Conservation (phyloP, 2,888 invertebrate species). For the Athripsodes cinereus region DNA sequence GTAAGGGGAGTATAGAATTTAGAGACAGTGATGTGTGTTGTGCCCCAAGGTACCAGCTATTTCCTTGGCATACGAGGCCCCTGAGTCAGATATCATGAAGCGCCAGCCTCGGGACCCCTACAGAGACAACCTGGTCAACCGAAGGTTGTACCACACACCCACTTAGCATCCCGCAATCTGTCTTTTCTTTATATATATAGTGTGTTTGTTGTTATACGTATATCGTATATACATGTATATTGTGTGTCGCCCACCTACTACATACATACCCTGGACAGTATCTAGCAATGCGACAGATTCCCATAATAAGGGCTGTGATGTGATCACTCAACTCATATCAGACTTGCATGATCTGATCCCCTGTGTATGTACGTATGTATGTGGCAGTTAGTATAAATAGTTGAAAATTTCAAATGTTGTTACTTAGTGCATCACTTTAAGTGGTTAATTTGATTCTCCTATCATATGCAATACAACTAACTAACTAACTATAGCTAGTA, state of each 20-base stretch:
- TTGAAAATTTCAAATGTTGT: slow-evolving; percentile 18
- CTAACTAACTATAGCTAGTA: too few relatives aligned
- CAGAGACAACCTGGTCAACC: slow-evolving; percentile 98
- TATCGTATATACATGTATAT: not conserved
- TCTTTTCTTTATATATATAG: slow-evolving; percentile 25
- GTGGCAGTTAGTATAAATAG: slow-evolving; percentile 2
- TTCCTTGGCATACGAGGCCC: slow-evolving; percentile 98
- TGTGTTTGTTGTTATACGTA: slow-evolving; percentile 14
- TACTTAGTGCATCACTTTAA: slow-evolving; percentile 18
- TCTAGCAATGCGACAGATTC: too few relatives aligned
- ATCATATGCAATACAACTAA: slow-evolving; percentile 6
- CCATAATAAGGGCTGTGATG: too few relatives aligned
- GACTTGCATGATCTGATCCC: too few relatives aligned
- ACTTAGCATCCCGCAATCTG: slow-evolving; percentile 20
- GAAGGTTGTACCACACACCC: slow-evolving; percentile 69
- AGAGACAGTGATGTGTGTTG: slow-evolving; percentile 36
- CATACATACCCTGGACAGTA: too few relatives aligned
- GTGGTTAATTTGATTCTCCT: slow-evolving; percentile 9
- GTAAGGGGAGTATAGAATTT: not conserved
- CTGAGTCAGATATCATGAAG: slow-evolving; percentile 99
- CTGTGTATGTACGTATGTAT: too few relatives aligned
- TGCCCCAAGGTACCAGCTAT: slow-evolving; percentile 91
- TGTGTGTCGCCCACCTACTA: too few relatives aligned
- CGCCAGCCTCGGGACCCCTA: slow-evolving; percentile 95
- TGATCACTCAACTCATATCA: too few relatives aligned